Conservation (phyloP, 2,797 vertebrate species). For the Mormyrops attenuatus region DNA sequence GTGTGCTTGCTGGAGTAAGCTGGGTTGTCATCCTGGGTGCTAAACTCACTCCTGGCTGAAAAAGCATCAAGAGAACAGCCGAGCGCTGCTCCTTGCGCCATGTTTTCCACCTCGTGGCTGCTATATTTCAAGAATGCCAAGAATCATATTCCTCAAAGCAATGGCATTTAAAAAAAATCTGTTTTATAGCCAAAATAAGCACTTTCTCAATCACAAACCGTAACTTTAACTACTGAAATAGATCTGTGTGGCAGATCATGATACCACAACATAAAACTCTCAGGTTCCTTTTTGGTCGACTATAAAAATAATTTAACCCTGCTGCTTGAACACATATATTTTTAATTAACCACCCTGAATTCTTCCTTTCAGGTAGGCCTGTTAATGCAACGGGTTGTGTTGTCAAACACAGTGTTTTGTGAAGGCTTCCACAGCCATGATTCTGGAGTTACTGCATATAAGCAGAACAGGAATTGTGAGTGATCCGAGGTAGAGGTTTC, state of each 20-base stretch:
- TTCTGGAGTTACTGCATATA: neutral
- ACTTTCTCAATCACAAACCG: neutral
- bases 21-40: neutral
- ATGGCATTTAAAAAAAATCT: neutral
- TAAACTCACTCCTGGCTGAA: neutral
- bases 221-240: neutral
- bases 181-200: neutral
- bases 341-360: neutral
- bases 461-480: neutral
- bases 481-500: neutral
- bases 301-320: neutral
- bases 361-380: neutral
- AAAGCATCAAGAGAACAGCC: neutral
- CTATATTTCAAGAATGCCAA: neutral
- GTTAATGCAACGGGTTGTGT: neutral
- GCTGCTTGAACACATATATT: neutral
- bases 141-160: neutral
- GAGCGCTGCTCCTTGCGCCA: neutral
- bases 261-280: neutral
- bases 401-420: neutral
- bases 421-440: neutral
- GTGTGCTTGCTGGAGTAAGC: neutral
- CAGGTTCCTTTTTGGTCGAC: neutral
- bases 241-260: neutral
- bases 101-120: neutral